Conservation (phyloP, 1,140 invertebrate species). For the Diplogasteroides magnus region DNA sequence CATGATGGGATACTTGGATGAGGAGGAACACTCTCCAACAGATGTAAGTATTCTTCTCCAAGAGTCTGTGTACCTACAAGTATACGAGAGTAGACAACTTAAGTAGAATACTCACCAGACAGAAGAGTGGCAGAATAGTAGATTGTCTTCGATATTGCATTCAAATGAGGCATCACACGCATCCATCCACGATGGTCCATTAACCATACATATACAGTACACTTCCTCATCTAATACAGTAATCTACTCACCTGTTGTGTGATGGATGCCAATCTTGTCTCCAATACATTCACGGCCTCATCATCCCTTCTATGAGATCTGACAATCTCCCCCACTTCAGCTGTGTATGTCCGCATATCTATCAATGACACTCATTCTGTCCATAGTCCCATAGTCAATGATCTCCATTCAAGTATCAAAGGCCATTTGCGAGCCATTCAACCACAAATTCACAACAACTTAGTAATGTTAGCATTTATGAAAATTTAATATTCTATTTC, state of each 20-base stretch:
- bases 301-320: slow-evolving; percentile 34
- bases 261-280: slow-evolving; percentile 12
- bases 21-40: slow-evolving; percentile 35
- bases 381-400: no score
- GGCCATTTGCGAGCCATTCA: no score
- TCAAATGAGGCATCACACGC: slow-evolving; percentile 28
- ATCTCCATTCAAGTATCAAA: no score
- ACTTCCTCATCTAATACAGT: neutral
- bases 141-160: slow-evolving; percentile 23
- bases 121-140: slow-evolving; percentile 39
- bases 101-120: slow-evolving; percentile 31
- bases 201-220: neutral
- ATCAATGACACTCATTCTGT: no score
- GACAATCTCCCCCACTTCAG: slow-evolving; percentile 37
- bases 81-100: slow-evolving; percentile 6
- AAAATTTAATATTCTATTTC: no score
- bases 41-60: slow-evolving; percentile 47
- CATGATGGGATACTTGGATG: slow-evolving; percentile 11
- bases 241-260: slow-evolving; percentile 9
- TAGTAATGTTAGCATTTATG: no score
- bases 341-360: slow-evolving; percentile 25
- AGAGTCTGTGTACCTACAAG: slow-evolving; percentile 41
- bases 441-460: no score
- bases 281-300: slow-evolving; percentile 29
- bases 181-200: slow-evolving; percentile 38